phyloP scores from a whole-genome alignment of 2,888 invertebrate genomes.

The Sarcophaga caerulescens region DNA sequence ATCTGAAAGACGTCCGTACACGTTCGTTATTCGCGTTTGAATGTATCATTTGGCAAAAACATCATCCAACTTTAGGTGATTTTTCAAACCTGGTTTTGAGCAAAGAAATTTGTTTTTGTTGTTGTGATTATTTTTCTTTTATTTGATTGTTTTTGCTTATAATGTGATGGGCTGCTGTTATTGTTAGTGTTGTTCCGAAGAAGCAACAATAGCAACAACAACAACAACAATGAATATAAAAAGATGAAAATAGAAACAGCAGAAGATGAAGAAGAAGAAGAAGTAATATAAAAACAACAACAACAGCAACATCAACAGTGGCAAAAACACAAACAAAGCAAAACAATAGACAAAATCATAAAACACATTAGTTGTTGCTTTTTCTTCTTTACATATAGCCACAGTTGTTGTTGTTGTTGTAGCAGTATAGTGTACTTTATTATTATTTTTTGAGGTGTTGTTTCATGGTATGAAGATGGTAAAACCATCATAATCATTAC shows the following conservation, averaged over 20 bases:
- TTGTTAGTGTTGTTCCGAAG: constrained; percentile 27
- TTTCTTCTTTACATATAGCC: constrained; percentile 28
- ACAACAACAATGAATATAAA: constrained; percentile 34
- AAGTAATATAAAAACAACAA: constrained; percentile 8
- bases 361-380: constrained; percentile 54
- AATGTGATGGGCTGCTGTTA: constrained; percentile 28
- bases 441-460: constrained; percentile 6
- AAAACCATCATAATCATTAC: constrained; percentile 21
- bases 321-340: constrained; percentile 26
- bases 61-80: constrained; percentile 79
- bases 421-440: background rate
- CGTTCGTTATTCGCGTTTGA: constrained; percentile 81
- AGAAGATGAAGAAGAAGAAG: constrained; percentile 34
- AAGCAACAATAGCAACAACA: constrained; percentile 57
- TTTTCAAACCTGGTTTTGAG: constrained; percentile 67
- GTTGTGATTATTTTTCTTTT: constrained; percentile 22
- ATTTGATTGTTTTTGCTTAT: constrained; percentile 19
- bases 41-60: constrained; percentile 80
- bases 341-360: constrained; percentile 54
- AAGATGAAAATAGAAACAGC: constrained; percentile 15
- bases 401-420: constrained; percentile 14
- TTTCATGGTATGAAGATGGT: constrained; percentile 15
- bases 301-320: constrained; percentile 25
- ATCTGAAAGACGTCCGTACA: constrained; percentile 78
- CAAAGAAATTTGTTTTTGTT: constrained; percentile 66